Percentiles rank a stretch among this genome's conserved stretches.
These are phyloP conservation scores for Gymnodraco acuticeps DNA, from an alignment of 2,797 vertebrate genomes.

Conservation along the genomic window DNA sequence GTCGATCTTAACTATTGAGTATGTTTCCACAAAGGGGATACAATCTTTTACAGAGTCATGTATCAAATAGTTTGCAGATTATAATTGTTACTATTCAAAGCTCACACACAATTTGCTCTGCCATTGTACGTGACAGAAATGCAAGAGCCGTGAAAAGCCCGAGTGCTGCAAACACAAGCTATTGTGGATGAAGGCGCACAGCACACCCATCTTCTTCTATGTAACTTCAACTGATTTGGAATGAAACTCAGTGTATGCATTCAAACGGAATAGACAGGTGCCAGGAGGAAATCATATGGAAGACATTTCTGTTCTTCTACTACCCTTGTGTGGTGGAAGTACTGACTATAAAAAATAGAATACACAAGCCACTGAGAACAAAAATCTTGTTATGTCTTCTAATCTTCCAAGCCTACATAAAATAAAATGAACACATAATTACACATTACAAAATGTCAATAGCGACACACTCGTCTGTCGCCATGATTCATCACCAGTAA, in stretches of 20 bases:
- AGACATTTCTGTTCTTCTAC: conserved; percentile 11
- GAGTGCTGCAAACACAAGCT: not conserved
- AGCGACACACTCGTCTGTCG: not conserved
- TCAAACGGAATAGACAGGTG: conserved; percentile 30
- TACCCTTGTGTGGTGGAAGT: not conserved
- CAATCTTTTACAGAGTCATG: conserved; percentile 20
- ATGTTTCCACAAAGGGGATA: not conserved
- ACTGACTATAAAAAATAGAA: not conserved
- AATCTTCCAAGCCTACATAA: not conserved
- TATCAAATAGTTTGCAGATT: conserved; percentile 15
- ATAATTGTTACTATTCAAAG: conserved; percentile 16
- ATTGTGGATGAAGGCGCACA: not conserved
- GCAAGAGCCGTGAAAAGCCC: not conserved
- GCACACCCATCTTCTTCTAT: not conserved
- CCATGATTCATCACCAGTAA: conserved; percentile 2
- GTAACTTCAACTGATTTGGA: conserved; percentile 23
- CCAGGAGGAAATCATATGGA: conserved; percentile 20
- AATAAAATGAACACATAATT: not conserved
- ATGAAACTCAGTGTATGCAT: conserved; percentile 31
- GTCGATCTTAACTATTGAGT: not conserved
- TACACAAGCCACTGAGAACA: not conserved
- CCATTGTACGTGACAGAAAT: not conserved
- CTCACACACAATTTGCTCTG: conserved; percentile 1
- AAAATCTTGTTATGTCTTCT: not conserved
- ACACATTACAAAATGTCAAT: conserved; percentile 4